Base-by-base conservation (phyloP, 2,113 vertebrate genomes). In the Platysternon megacephalum region DNA sequence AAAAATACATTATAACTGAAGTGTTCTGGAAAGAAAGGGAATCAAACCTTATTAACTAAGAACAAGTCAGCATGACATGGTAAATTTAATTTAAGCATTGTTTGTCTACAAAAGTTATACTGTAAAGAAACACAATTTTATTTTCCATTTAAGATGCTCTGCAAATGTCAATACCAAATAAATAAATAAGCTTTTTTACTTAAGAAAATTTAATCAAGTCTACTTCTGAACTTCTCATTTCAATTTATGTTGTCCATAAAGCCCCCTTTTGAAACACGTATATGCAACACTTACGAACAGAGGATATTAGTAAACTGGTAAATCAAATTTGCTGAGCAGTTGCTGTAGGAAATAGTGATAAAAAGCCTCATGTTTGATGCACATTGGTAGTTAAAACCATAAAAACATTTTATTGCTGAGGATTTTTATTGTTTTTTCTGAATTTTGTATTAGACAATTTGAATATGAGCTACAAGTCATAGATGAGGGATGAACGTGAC, bases 101-200 rank as follows among this genome's bases (percentile, higher is more conserved):
- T 85, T 86, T 87, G 44, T 42, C 42, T 82, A 46, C 0, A 61
- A 81, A 97, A 90, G 52, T 11, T 28, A 12, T 49, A 94, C 39
- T 94, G 82, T 49, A 56, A 90, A 74, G 83, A 48, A 91, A 95
- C n/a, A 21, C 44, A 3, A 52, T 58, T 95, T 88, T 0, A 11
- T 93, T 98, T 93, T 86, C 39, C 87, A 95, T 51, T 65, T 82
- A 14, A 86, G 82, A 88, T 88, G 81, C 61, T 93, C 53, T 56
- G 9, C 29, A 93, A 84, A 89, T 24, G 52, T 28, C 56, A 84
- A 81, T 35, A 86, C 74, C 94, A 95, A 96, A 46, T 48, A 78
- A 11, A 29, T 0, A 80, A 81, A 80, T 81, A 79, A 89, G 55
- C 49, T 49, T 49, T 49, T 49, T 49, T 16, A 49, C 46, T 55